These are phyloP conservation scores for Itoplectis maculator DNA, from an alignment of 2,888 invertebrate species.

Conservation along the genomic window DNA sequence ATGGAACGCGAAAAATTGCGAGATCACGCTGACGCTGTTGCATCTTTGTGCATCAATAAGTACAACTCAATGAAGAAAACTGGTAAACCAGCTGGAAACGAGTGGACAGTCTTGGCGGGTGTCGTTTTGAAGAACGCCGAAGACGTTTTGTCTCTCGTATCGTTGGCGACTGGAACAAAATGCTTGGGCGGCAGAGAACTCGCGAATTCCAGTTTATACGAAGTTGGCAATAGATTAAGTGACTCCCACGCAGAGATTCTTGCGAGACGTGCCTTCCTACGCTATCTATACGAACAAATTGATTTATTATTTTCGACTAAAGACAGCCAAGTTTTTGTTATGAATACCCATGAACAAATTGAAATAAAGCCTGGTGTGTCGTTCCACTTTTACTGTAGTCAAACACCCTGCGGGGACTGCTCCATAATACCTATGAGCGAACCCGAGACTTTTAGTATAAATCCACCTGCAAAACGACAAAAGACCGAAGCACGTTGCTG, in stretches of 20 bases:
- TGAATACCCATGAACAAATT: conserved; percentile 83
- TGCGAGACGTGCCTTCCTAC: conserved; percentile 92
- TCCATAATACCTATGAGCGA: conserved; percentile 90
- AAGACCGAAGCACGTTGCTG: conserved; percentile 66
- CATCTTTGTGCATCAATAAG: conserved; percentile 87
- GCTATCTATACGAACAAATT: conserved; percentile 90
- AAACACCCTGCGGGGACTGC: conserved; percentile 97
- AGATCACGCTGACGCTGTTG: conserved; percentile 85
- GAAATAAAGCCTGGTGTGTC: conserved; percentile 86
- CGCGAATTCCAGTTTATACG: conserved; percentile 85
- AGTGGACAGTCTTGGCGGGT: conserved; percentile 95
- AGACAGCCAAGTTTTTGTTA: conserved; percentile 81
- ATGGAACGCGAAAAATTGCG: conserved; percentile 65
- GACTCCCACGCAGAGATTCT: conserved; percentile 97
- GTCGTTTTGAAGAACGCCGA: conserved; percentile 86
- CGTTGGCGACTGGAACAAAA: conserved; percentile 96
- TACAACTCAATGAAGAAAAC: conserved; percentile 89
- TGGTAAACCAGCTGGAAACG: conserved; percentile 90
- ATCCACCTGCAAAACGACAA: conserved; percentile 51
- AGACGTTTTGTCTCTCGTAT: conserved; percentile 87
- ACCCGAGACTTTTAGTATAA: conserved; percentile 63
- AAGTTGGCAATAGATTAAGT: conserved; percentile 90
- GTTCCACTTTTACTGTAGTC: conserved; percentile 94
- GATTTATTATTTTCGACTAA: conserved; percentile 80
- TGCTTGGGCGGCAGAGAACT: conserved; percentile 91